phyloP scores from a whole-genome alignment of 2,113 vertebrate genomes.

The Gyps fulvus region DNA sequence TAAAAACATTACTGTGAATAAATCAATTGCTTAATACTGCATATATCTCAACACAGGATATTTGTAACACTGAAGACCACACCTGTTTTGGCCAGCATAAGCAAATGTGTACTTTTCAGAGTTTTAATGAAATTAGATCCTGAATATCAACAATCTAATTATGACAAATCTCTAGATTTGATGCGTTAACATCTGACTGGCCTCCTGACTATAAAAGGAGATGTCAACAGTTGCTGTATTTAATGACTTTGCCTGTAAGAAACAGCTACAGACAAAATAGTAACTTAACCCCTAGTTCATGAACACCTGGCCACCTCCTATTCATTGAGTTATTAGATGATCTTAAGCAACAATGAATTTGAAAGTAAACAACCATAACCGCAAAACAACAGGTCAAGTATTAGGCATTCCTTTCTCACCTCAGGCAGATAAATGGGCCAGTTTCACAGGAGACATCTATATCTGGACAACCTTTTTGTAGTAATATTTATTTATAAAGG shows the following conservation, averaged over 20 bases:
- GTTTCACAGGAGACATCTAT: background rate
- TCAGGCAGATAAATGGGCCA: background rate
- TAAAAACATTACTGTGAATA: background rate
- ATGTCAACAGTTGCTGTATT: background rate
- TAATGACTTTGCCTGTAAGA: background rate
- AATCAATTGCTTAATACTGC: background rate
- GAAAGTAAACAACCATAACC: background rate
- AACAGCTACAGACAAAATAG: background rate
- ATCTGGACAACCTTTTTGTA: background rate
- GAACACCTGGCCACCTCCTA: background rate
- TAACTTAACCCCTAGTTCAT: background rate
- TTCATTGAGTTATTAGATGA: background rate
- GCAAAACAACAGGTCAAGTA: background rate
- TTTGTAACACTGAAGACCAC: background rate
- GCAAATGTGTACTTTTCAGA: conserved; percentile 8
- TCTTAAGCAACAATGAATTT: background rate
- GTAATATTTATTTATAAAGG: background rate
- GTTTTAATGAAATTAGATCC: conserved; percentile 16
- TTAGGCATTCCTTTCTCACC: background rate
- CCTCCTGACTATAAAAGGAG: background rate
- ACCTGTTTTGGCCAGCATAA: background rate
- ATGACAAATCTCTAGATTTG: background rate
- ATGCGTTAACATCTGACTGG: background rate
- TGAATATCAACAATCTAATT: conserved; percentile 2
- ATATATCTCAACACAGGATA: background rate